Base-by-base conservation (phyloP, 1,140 invertebrate species). In the Zaprionus taronus region DNA sequence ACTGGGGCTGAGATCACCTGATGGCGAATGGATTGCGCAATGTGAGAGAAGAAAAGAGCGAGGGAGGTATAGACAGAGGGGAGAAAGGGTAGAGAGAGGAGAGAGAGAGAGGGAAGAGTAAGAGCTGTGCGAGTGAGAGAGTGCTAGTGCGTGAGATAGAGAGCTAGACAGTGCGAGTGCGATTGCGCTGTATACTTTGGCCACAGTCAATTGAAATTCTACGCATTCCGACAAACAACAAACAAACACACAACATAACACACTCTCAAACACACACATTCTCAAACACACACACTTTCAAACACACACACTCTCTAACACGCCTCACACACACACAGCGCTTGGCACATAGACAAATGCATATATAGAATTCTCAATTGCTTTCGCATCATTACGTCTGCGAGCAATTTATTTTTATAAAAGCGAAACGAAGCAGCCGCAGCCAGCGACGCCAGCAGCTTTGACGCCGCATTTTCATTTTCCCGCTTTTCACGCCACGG, bases 341-440 rank as follows among this genome's bases (percentile, higher is more conserved):
- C 31, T 0, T 0, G 31, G 31, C 41, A 64, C 47, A 86, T 57
- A 89, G 78, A 83, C 60, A 87, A 82, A 80, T 83, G 81, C 85
- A 84, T 79, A 87, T 87, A 87, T 83, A 87, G 84, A 89, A 89
- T 89, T 89, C 84, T 89, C 84, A 89, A 89, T 89, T 89, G 84
- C 84, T 89, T 89, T 89, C 84, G 84, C 84, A 89, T 89, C 84
- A 89, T 89, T 89, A 89, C 84, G 84, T 89, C 84, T 90, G 85
- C 81, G 85, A 89, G 84, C 84, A 89, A 89, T 89, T 89, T 89
- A 89, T 89, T 89, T 89, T 89, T 89, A 89, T 89, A 89, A 90
- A 89, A 90, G 83, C 85, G 74, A 87, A 87, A 72, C 83, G 81
- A 78, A 83, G 83, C 83, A 75, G 69, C 71, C 64, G 81, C 68